These are phyloP conservation scores for Rhinopithecus roxellana DNA, from an alignment of 2,113 vertebrate genomes.

Conservation along the genomic window DNA sequence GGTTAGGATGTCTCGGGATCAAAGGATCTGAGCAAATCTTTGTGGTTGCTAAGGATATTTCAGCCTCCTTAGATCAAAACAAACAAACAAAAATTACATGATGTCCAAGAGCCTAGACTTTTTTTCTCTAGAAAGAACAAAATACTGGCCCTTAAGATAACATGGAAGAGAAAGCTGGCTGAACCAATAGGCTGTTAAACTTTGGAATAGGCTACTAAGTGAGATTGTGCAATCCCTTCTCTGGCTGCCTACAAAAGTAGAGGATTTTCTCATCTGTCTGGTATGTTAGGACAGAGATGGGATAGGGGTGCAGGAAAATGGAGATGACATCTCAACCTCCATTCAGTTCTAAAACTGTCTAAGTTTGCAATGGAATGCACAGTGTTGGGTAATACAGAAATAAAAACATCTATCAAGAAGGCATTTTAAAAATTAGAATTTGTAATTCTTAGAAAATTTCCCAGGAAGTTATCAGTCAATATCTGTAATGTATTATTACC, in stretches of 20 bases:
- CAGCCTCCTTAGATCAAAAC: neutral
- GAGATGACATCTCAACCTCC: neutral
- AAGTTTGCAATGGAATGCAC: constrained; percentile 42
- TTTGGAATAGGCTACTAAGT: constrained; percentile 38
- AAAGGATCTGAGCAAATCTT: neutral
- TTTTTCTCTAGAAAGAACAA: constrained; percentile 50
- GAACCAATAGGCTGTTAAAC: neutral
- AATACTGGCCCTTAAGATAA: constrained; percentile 14
- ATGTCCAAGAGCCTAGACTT: constrained; percentile 27
- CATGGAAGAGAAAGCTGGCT: constrained; percentile 38
- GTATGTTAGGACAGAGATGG: constrained; percentile 41
- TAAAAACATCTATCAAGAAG: constrained; percentile 49
- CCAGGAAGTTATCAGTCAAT: constrained; percentile 18
- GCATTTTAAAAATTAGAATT: constrained; percentile 46
- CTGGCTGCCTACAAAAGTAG: constrained; percentile 25
- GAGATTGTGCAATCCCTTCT: constrained; percentile 56
- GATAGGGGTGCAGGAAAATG: neutral
- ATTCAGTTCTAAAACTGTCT: neutral
- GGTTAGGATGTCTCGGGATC: neutral
- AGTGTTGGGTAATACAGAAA: constrained; percentile 34
- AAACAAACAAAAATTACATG: neutral
- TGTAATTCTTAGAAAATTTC: constrained; percentile 43
- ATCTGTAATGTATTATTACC: neutral
- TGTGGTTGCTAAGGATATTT: constrained; percentile 6
- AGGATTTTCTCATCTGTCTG: constrained; percentile 66